Conservation (phyloP, 2,888 invertebrate species). For the Cataglyphis livida region DNA sequence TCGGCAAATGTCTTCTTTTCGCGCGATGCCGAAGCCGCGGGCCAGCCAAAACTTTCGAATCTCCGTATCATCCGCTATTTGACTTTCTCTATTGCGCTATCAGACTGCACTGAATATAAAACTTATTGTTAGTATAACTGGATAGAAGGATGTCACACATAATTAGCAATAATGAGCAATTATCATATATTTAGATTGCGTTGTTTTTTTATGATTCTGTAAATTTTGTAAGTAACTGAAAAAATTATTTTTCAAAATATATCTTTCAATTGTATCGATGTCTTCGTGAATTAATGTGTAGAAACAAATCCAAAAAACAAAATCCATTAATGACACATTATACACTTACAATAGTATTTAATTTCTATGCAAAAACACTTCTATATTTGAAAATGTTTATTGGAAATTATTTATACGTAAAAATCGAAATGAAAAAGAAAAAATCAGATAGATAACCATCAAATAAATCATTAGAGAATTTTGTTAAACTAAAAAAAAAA, state of each 20-base stretch:
- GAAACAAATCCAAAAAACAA: neutral
- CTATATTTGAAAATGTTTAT: neutral
- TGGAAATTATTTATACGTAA: neutral
- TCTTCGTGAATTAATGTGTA: neutral
- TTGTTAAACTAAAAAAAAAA: neutral
- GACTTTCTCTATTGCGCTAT: slow-evolving; percentile 52
- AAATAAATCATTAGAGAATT: neutral
- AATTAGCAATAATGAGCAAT: slow-evolving; percentile 39
- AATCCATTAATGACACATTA: neutral
- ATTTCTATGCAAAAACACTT: neutral
- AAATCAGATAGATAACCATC: neutral
- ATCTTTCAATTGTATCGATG: neutral
- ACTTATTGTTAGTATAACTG: neutral
- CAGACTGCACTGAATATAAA: neutral
- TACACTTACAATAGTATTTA: neutral
- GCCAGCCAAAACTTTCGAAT: slow-evolving; percentile 59
- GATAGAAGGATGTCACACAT: slow-evolving; percentile 9
- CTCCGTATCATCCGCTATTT: slow-evolving; percentile 61
- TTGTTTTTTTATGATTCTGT: neutral
- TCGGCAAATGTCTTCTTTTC: slow-evolving; percentile 65
- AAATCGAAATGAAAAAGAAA: neutral
- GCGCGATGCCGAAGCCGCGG: slow-evolving; percentile 22
- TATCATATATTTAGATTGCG: neutral
- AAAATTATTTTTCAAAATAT: neutral
- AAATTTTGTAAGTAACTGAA: neutral